Base-by-base conservation (phyloP, 2,888 invertebrate species). In the Lamellibrachia satsuma region DNA sequence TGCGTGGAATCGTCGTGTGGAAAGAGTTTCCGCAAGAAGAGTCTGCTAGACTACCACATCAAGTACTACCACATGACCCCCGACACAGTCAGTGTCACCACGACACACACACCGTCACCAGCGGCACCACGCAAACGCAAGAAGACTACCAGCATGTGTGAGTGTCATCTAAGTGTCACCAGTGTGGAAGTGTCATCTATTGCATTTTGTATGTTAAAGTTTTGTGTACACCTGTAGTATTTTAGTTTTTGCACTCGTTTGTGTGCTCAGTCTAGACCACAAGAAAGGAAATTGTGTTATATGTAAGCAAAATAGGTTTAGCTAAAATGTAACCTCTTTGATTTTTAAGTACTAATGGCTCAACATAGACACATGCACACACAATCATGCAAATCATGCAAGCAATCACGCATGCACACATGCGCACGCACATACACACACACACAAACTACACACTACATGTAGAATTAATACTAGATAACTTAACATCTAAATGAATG, bases 1-100 rank as follows among this genome's bases (percentile, higher is more conserved):
- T 97, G 97, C 94, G 94, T 95, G 8, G 95, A 95, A 92, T 94
- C 95, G 93, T 98, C 98, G 1, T 99, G 99, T 96, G 97, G 97
- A 92, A 99, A 99, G 96, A 98, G 98, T 95, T 99, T 99, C 96
- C 97, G 99, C 7, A 98, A 98, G 96, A 98, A 98, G 95, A 98
- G 98, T 94, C 97, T 99, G 92, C 97, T 99, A 9, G 98, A 98
- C 94, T 99, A 98, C 97, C 99, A 99, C 96, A 98, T 99, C 90
- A 99, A 99, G 95, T 99, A 99, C 96, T 99, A 99, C 96, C 99
- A 99, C 96, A 95, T 7, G 95, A 95, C 51, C 94, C 94, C 93
- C 94, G 2, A 91, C 93, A 11, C 93, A 92, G 7, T 93, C 93
- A 27, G 92, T 93, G 15, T 93, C 94, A 15, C 92, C 93, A 3